A percentile compares a stretch with the other conserved stretches of the same genome.
Evolutionary conservation across 2,113 vertebrate genomes (phyloP).

Genomic region (Edolisoma coerulescens): DNA sequence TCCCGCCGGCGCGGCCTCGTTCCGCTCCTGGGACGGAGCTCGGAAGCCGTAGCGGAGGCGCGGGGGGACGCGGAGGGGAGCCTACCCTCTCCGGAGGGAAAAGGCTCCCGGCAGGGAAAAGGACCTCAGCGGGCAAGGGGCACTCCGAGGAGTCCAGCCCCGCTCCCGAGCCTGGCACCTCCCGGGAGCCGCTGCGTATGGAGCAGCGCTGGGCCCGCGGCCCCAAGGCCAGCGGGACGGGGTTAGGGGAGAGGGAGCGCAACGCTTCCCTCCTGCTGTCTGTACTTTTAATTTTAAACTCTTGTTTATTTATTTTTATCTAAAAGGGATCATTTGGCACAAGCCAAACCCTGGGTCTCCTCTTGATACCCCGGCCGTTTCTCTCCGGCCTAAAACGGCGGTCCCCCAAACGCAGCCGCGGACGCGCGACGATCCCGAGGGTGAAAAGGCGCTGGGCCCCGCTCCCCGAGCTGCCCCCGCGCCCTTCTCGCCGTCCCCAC

Average conservation of each 20-base stretch:
- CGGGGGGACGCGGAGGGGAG: not conserved
- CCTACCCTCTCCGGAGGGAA: no score
- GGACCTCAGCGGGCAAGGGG: not conserved
- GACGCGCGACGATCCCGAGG: not conserved
- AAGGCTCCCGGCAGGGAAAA: not conserved
- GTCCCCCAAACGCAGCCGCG: not conserved
- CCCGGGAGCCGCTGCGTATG: not conserved
- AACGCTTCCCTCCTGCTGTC: not conserved
- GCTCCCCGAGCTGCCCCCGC: not conserved
- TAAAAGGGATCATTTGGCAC: not conserved
- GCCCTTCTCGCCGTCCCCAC: not conserved
- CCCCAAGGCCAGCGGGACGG: no score
- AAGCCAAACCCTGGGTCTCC: not conserved
- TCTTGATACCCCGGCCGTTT: not conserved
- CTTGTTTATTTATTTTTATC: not conserved
- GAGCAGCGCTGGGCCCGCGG: not conserved
- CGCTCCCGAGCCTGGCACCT: not conserved
- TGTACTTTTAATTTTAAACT: not conserved
- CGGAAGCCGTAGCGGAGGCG: not conserved
- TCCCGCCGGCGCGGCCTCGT: not conserved
- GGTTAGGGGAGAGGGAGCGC: rapidly evolving
- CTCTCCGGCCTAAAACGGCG: not conserved
- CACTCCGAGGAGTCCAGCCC: no score
- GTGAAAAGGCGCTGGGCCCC: not conserved
- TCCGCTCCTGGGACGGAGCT: not conserved